These are phyloP conservation scores for fruit fly (Drosophila melanogaster) DNA, from an alignment of 1,140 invertebrate species.

Conservation along the genomic window DNA sequence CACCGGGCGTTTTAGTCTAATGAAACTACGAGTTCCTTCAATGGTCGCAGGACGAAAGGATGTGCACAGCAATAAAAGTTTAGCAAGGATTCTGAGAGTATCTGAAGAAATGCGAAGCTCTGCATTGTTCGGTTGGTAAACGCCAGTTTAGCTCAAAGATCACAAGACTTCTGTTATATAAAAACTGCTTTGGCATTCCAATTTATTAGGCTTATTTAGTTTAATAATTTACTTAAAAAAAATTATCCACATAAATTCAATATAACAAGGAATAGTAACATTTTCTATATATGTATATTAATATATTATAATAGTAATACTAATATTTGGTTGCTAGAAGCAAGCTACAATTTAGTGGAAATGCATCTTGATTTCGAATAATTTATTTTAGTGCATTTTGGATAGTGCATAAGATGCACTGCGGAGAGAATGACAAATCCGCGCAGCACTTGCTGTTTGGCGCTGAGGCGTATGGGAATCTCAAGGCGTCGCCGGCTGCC, in stretches of 20 bases:
- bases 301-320: too few species aligned
- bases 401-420: neutral
- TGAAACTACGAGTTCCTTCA: constrained; percentile 60
- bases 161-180: too few species aligned
- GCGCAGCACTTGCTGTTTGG: constrained; percentile 48
- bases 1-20: constrained; percentile 72
- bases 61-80: constrained; percentile 5
- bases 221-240: too few species aligned
- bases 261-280: too few species aligned
- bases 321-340: too few species aligned
- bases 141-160: too few species aligned
- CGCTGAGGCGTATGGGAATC: constrained; percentile 49
- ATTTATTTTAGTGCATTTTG: neutral
- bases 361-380: neutral
- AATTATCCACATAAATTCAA: too few species aligned
- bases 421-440: constrained; percentile 20
- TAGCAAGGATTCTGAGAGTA: too few species aligned
- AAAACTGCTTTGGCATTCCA: too few species aligned
- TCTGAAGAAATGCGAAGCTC: neutral
- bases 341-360: neutral
- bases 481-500: constrained; percentile 59
- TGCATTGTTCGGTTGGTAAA: too few species aligned
- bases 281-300: too few species aligned
- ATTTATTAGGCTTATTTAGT: too few species aligned
- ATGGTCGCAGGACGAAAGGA: constrained; percentile 20